These are phyloP conservation scores for Platycercus adscitus DNA, from an alignment of 2,113 vertebrate genomes.

Conservation along the genomic window DNA sequence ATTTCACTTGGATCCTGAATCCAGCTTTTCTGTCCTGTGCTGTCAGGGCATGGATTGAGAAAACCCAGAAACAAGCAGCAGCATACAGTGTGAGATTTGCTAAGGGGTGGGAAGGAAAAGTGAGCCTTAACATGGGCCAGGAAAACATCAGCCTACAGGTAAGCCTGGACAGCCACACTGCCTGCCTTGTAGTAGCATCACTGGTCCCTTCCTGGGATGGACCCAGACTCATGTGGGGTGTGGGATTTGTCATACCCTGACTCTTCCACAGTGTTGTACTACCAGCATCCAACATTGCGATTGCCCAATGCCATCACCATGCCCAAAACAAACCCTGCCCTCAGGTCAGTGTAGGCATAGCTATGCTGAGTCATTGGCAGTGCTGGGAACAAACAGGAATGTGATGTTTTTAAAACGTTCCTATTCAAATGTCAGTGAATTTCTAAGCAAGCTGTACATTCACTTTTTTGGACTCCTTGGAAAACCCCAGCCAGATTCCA, in stretches of 20 bases:
- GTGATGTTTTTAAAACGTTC: background rate
- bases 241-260: background rate
- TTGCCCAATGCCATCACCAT: background rate
- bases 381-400: background rate
- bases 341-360: background rate
- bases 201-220: background rate
- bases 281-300: background rate
- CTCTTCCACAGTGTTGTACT: background rate
- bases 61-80: background rate
- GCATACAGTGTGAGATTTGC: background rate
- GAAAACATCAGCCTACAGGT: background rate
- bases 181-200: background rate
- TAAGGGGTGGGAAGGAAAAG: background rate
- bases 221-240: fast-evolving
- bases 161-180: background rate
- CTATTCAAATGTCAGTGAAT: background rate
- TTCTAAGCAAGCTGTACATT: background rate
- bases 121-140: background rate
- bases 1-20: background rate
- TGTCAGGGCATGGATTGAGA: background rate
- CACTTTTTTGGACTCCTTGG: background rate
- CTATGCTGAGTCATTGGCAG: background rate
- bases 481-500: background rate
- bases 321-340: background rate
- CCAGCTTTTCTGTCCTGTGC: background rate